Evolutionary conservation across 2,113 vertebrate genomes (phyloP).

Genomic region (Eleginops maclovinus): DNA sequence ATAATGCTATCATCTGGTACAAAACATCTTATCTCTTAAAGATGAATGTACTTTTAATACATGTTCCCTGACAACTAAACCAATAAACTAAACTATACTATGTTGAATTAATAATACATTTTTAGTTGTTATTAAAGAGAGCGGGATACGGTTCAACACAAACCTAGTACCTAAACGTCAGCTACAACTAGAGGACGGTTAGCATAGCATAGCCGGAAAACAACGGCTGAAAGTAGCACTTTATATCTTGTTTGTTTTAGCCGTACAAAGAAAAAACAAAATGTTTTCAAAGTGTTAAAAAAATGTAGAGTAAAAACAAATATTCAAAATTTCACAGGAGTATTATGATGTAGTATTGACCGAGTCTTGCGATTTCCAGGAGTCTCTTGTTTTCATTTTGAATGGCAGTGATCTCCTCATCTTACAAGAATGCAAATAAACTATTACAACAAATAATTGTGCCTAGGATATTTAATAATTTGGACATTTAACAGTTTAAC

Average conservation of each 20-base stretch:
- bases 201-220: background rate
- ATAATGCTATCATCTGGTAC: too few species aligned
- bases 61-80: too few species aligned
- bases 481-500: background rate
- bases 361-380: background rate
- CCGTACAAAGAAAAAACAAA: background rate
- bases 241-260: too few species aligned
- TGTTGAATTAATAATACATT: too few species aligned
- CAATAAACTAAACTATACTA: too few species aligned
- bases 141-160: background rate
- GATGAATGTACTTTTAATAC: too few species aligned
- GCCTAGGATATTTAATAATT: background rate
- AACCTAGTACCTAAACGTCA: background rate
- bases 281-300: background rate
- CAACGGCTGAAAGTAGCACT: background rate
- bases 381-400: background rate
- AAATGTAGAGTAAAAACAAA: background rate
- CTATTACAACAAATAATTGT: background rate
- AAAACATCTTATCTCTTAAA: too few species aligned
- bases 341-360: background rate
- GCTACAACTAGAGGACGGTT: background rate
- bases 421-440: background rate
- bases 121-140: background rate
- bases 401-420: background rate
- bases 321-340: background rate